Evolutionary conservation across 2,797 vertebrate species (phyloP), one percentile per base, ranked within the genome.

Genomic region (Notoglanidium macrostoma): DNA sequence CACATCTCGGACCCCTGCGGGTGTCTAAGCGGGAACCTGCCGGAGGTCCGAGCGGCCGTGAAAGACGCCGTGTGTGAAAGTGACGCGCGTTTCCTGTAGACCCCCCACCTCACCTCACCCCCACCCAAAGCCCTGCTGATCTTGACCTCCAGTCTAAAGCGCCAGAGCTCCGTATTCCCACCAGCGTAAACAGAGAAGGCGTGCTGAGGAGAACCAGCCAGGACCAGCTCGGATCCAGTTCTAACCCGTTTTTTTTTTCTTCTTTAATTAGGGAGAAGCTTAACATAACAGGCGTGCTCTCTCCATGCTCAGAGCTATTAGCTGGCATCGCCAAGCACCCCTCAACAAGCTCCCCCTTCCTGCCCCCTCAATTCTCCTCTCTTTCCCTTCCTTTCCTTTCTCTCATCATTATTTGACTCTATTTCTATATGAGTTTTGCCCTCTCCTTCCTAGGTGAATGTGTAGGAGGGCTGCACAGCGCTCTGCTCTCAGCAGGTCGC

Each of bases 201-300:
- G 90, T 85, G 91, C 90, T 91, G 79, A 89, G 77, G 83, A 87
- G 93, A 96, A 95, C 96, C 94, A 95, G 96, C 92, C 93, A 92
- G 89, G 93, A 96, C 95, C 95, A 96, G 96, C 92, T 93, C 91
- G 88, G 57, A 95, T 95, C 95, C 94, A 93, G 94, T 94, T 95
- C 91, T 89, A 89, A 89, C 85, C 86, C 93, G 94, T 94, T 94
- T 95, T 93, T 94, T 67, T 32, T 35, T 88, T 88, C 87, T 89
- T 94, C 92, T 93, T 92, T 94, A 91, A 95, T 92, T 93, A 93
- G 92, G 86, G 89, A 92, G 93, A 83, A 90, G 92, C 91, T 93
- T 93, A 89, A 87, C 88, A 92, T 86, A 86, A 91, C 89, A 85
- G 70, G 49, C 89, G 86, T 86, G 88, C 88, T 87, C 85, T 85